Base-by-base conservation (phyloP, 2,113 vertebrate genomes). In the Phodopus roborovskii region DNA sequence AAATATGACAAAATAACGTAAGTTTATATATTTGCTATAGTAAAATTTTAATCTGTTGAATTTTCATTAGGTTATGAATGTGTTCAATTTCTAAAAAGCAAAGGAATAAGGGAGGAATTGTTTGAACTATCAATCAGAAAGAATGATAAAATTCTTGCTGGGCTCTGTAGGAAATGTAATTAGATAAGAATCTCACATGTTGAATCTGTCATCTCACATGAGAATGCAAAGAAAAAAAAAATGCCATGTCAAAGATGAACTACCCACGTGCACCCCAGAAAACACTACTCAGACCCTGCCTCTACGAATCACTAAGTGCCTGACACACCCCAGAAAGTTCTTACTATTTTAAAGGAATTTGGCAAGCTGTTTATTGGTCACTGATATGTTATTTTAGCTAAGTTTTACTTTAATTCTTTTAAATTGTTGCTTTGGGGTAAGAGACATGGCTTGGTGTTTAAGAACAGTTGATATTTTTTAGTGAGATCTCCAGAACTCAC, bases 141-240 rank as follows among this genome's bases (percentile, higher is more conserved):
- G 66, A 92, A 94, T 1, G 64, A 95, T 53, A 22, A 94, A 94
- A 91, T 10, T 4, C 73, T 78, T 96, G 30, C 62, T 33, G 87
- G 62, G 28, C 45, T 93, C 78, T 62, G 77, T 4, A 85, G 62
- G 96, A 96, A 90, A 93, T 50, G 8, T 39, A 96, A 56, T 91
- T 79, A 95, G n/a, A 13, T 15, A 90, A 77, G 90, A 60, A 92
- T 53, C 60, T 87, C 86, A 64, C 78, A 83, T 26, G 58, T 70
- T 17, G 6, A 88, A 82, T 92, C 82, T 90, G 74, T 15, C 48
- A 2, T 90, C 56, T 84, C 82, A 58, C 62, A 70, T 28, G 86
- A 48, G 93, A 92, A 93, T 60, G 74, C 0, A 87, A n/a, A 95
- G 60, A 95, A 92, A 92, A 91, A 68, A 79, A 96, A 94, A 94